A percentile compares a stretch with the other conserved stretches of the same genome.
Evolutionary conservation across 2,113 vertebrate genomes (phyloP).

Genomic region (Carlito syrichta): DNA sequence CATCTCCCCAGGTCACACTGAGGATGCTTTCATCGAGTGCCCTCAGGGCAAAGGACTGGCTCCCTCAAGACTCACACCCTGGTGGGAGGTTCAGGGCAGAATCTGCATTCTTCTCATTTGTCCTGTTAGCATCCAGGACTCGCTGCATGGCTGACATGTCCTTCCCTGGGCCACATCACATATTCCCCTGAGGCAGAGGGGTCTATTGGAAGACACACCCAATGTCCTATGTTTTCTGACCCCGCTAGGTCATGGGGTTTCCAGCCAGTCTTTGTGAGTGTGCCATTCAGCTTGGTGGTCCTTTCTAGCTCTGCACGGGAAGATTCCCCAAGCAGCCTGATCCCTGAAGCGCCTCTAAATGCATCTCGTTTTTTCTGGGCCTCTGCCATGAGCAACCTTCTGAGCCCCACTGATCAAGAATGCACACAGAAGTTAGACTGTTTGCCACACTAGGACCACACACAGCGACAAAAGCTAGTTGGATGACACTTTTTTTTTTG

Average conservation of each 20-base stretch:
- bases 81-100: not conserved
- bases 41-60: not conserved
- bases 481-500: not conserved
- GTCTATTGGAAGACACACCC: too few species aligned
- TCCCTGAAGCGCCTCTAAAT: fast-evolving
- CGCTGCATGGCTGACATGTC: not conserved
- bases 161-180: not conserved
- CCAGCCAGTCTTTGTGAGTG: too few species aligned
- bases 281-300: too few species aligned
- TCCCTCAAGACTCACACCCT: fast-evolving
- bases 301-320: not conserved
- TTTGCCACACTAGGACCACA: fast-evolving
- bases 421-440: not conserved
- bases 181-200: fast-evolving
- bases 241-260: not conserved
- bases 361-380: fast-evolving
- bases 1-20: not conserved
- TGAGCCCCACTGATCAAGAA: not conserved
- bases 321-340: fast-evolving
- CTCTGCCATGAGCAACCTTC: not conserved
- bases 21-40: not conserved
- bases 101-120: fast-evolving
- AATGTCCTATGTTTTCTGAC: fast-evolving
- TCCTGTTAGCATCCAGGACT: not conserved
- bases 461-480: fast-evolving